phyloP scores from a whole-genome alignment of 2,797 vertebrate genomes.

The Mormyrops attenuatus region DNA sequence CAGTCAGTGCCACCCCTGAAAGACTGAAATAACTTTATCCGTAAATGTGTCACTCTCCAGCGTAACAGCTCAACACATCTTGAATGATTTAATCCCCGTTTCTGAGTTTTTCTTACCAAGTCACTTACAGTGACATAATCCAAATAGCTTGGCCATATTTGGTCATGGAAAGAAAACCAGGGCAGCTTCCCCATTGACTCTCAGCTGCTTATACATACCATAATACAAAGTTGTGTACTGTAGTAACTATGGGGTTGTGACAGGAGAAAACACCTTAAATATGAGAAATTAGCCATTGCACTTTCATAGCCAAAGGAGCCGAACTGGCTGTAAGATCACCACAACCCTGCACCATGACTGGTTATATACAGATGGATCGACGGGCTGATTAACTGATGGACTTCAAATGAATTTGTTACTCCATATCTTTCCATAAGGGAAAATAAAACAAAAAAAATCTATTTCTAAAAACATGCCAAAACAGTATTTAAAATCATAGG shows the following conservation, averaged over 20 bases:
- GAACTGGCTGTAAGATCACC: not conserved
- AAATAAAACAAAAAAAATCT: not conserved
- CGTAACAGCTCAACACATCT: not conserved
- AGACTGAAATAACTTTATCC: not conserved
- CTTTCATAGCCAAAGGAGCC: not conserved
- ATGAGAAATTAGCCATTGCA: not conserved
- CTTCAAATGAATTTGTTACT: not conserved
- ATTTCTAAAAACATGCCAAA: not conserved
- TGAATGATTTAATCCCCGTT: not conserved
- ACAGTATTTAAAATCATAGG: not conserved
- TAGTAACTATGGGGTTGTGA: not conserved
- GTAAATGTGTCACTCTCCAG: not conserved
- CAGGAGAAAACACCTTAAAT: not conserved
- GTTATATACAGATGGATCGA: not conserved
- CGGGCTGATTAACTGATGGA: not conserved
- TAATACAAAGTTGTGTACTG: not conserved
- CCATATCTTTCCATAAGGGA: not conserved
- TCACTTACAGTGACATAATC: not conserved
- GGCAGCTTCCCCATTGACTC: not conserved
- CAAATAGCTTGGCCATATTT: not conserved
- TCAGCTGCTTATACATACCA: not conserved
- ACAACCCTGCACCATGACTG: not conserved
- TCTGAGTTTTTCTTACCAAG: not conserved
- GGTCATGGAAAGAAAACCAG: not conserved
- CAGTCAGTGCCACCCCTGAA: not conserved